A percentile compares a stretch with the other conserved stretches of the same genome.
Conservation (phyloP, 2,797 vertebrate genomes). For the Gymnodraco acuticeps region DNA sequence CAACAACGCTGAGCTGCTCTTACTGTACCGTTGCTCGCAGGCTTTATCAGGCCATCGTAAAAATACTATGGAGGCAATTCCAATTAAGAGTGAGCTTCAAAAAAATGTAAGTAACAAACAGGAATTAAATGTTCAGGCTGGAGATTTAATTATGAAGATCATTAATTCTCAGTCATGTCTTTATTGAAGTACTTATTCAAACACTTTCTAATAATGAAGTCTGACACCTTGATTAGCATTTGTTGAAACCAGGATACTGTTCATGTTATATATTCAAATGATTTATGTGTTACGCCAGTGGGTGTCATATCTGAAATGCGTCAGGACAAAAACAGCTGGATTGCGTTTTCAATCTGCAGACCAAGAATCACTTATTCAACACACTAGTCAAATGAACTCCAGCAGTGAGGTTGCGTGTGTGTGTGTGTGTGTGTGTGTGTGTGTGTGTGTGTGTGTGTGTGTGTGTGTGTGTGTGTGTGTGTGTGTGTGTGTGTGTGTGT, state of each 20-base stretch:
- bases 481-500: constrained; percentile 28
- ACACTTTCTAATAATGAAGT: too few species aligned
- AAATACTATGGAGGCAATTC: neutral
- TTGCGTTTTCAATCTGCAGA: constrained; percentile 39
- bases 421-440: neutral
- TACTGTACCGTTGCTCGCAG: neutral
- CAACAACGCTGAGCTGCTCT: constrained; percentile 17
- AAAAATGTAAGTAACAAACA: neutral
- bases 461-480: neutral
- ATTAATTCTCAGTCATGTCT: too few species aligned
- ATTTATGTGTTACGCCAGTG: constrained; percentile 7
- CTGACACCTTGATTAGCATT: neutral
- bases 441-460: neutral
- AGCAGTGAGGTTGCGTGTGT: neutral
- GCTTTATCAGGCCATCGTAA: neutral
- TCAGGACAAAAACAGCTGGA: constrained; percentile 33
- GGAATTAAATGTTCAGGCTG: neutral
- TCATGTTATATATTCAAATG: neutral
- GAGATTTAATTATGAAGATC: neutral
- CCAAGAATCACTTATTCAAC: constrained; percentile 20
- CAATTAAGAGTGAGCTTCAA: too few species aligned
- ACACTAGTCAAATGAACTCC: constrained; percentile 21
- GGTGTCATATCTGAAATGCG: constrained; percentile 5
- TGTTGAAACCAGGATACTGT: too few species aligned
- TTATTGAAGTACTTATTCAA: neutral